Evolutionary conservation across 2,797 vertebrate genomes (phyloP), one percentile per base, ranked within the genome.

Genomic region (Stomatorhinus walkeri): DNA sequence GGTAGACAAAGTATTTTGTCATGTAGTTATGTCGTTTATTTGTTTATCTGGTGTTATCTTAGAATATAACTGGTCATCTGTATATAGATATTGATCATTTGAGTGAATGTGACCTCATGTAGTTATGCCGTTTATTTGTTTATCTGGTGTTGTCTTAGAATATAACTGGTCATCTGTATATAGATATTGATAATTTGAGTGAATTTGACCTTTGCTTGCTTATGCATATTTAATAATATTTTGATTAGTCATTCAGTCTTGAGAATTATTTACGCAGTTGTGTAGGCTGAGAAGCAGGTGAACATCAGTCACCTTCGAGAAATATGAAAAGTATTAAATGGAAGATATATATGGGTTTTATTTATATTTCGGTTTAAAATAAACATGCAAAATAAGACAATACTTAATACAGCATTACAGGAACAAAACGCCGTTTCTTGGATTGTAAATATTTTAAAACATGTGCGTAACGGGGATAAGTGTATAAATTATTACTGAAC

Each of bases 401-500:
- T n/a, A 22, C 19, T 19, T 81, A 81, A n/a, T 81, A 22, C n/a
- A 10, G 76, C 40, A 81, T 81, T 81, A 43, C 36, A 10, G 40
- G 32, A 40, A n/a, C 22, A 72, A 43, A 81, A 81, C 40, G 19
- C 19, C 76, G 40, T 81, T 46, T 43, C 19, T 43, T 81, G 16
- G 16, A 40, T 40, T 79, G 36, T 46, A 81, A 43, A 81, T 81
- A 46, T 81, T 81, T 81, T 46, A 81, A n/a, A n/a, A 81, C 40
- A 32, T 14, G 40, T 43, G 8, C 76, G 19, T 81, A 43, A 79
- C 16, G 16, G 36, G n/a, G 72, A 5, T n/a, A 81, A 46, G 40
- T n/a, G n/a, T 81, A 81, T 81, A 81, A 81, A 81, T 85, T 51
- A 87, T 87, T 49, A 87, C 43, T 68, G 36, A 36, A 72, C 61